Evolutionary conservation across 2,888 invertebrate species (phyloP).

Genomic region (Prenolepis imparis): DNA sequence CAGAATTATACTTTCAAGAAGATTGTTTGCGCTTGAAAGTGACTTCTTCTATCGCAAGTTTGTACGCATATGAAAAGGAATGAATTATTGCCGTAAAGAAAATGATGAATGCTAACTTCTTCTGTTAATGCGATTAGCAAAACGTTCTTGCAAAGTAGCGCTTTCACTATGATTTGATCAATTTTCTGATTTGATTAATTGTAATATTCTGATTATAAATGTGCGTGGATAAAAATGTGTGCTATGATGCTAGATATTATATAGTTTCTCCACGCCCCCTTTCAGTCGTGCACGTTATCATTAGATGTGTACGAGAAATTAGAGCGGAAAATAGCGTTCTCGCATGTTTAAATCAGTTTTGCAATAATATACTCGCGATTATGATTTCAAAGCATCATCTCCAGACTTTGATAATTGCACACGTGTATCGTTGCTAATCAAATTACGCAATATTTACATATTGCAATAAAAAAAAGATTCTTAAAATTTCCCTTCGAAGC

Average conservation of each 20-base stretch:
- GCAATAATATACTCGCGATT: background rate
- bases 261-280: background rate
- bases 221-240: background rate
- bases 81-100: background rate
- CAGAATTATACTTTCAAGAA: background rate
- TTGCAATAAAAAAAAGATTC: background rate
- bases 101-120: background rate
- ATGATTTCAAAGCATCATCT: background rate
- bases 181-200: background rate
- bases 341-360: conserved; percentile 53
- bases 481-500: background rate
- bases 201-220: conserved; percentile 25
- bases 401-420: background rate
- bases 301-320: conserved; percentile 68
- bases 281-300: conserved; percentile 60
- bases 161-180: background rate
- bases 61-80: background rate
- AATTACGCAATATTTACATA: conserved; percentile 8
- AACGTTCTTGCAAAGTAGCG: background rate
- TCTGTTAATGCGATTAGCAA: background rate
- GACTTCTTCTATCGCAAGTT: background rate
- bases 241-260: conserved; percentile 22
- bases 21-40: background rate
- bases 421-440: background rate
- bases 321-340: conserved; percentile 42